A percentile compares a stretch with the other conserved stretches of the same genome.
Evolutionary conservation across 2,797 vertebrate species (phyloP).

Genomic region (Sebastes glaucus): DNA sequence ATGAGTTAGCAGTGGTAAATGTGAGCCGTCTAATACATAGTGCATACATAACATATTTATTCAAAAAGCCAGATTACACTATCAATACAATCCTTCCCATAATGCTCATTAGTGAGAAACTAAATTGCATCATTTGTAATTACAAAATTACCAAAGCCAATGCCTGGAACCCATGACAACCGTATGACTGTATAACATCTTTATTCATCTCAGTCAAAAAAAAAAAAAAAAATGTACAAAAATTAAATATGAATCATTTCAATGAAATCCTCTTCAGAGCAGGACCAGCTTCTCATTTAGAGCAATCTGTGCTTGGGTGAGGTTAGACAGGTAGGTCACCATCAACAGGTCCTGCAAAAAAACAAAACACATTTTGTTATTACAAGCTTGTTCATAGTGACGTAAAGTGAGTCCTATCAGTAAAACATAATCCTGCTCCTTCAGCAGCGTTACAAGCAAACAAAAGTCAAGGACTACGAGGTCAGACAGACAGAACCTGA

Average conservation of each 20-base stretch:
- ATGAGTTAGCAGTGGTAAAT: background rate
- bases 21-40: background rate
- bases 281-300: constrained; percentile 96
- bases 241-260: constrained; percentile 70
- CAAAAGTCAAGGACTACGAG: too few species aligned
- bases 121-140: background rate
- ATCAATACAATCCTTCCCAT: background rate
- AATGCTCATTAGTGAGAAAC: background rate
- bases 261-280: constrained; percentile 68
- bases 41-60: background rate
- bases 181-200: constrained; percentile 59
- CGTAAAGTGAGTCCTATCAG: background rate
- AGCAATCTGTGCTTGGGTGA: constrained; percentile 97
- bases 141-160: background rate
- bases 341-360: constrained; percentile 92
- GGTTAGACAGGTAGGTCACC: constrained; percentile 98
- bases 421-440: background rate
- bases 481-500: background rate
- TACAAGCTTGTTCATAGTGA: background rate
- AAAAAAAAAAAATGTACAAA: constrained; percentile 54
- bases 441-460: background rate
- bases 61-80: background rate
- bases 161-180: background rate
- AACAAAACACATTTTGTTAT: background rate
- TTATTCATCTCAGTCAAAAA: constrained; percentile 68